Evolutionary conservation across 2,797 vertebrate genomes (phyloP), one percentile per base, ranked within the genome.

Genomic region (Scarus forsteni): DNA sequence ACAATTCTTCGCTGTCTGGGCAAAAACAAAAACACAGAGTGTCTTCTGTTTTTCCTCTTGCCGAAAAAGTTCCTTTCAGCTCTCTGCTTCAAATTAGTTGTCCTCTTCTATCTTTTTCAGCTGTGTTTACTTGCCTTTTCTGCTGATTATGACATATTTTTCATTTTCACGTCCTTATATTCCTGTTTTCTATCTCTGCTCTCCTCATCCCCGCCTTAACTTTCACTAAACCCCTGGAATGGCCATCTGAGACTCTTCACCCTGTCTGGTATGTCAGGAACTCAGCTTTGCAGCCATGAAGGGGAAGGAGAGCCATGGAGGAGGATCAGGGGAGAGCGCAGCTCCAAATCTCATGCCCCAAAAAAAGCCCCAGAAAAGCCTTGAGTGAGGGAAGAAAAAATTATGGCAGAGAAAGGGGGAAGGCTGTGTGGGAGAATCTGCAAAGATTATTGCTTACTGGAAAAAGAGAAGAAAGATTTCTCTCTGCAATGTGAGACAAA

Each of bases 251-350:
- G 86, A 77, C 77, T 87, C 90, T 89, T 89, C 94, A 90, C 89
- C 85, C 75, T 89, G 92, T 90, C 90, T 94, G 94, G 93, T 92
- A 94, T 93, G 90, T 89, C 78, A 90, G 81, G 90, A 94, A 93
- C 85, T 91, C 81, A 58, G 78, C 81, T 66, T 60, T 80, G 71
- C 82, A 73, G 72, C 76, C 76, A 72, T 56, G 55, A 59, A 70
- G 65, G 88, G 80, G 66, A 75, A 79, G 45, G 65, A 71, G 61
- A 63, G 58, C 34, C 18, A 16, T 16, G 60, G 59, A 81, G 53
- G 49, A 79, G 53, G 68, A 80, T 27, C 40, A 67, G 53, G 34
- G 52, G 60, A 64, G 61, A 52, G 50, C 12, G 57, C 73, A 49
- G 51, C 58, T 81, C 73, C 35, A 74, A 82, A 84, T 56, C 61